Evolutionary conservation across 2,113 vertebrate genomes (phyloP).

Genomic region (Nyctereutes procyonoides): DNA sequence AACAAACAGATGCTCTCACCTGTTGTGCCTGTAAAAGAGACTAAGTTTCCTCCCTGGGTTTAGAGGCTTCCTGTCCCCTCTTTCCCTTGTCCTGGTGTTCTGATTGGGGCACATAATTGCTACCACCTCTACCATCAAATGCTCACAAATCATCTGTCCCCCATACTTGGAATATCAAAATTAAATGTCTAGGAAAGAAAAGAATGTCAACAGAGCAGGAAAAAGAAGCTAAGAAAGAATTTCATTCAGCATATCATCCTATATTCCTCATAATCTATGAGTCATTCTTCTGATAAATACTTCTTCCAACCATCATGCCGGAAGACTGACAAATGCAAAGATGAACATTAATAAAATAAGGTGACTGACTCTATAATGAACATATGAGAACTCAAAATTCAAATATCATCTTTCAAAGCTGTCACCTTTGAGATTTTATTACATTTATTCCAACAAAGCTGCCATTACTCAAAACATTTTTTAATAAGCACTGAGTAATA

Average conservation of each 20-base stretch:
- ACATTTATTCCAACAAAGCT: not conserved
- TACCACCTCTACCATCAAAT: not conserved
- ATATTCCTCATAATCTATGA: not conserved
- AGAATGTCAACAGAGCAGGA: not conserved
- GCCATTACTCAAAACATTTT: not conserved
- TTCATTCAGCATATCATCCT: slow-evolving; percentile 23
- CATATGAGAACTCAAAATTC: not conserved
- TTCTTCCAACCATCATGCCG: not conserved
- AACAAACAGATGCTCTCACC: not conserved
- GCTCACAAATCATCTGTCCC: not conserved
- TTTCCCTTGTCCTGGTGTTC: not conserved
- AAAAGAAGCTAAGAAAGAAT: not conserved
- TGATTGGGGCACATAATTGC: not conserved
- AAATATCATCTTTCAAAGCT: slow-evolving; percentile 34
- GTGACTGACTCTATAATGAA: not conserved
- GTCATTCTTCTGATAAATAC: not conserved
- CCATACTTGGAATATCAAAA: not conserved
- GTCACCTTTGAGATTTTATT: slow-evolving; percentile 40
- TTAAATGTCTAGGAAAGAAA: slow-evolving; percentile 47
- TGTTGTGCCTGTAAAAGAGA: not conserved
- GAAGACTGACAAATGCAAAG: slow-evolving; percentile 13
- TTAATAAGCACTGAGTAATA: not conserved
- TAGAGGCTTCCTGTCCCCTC: not conserved
- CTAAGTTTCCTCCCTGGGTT: not conserved
- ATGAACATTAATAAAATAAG: slow-evolving; percentile 33